Percentiles rank a stretch among this genome's conserved stretches.
Evolutionary conservation across 35 echinoderm and acorn worm species (phyloP).

Genomic region (Apostichopus californicus): DNA sequence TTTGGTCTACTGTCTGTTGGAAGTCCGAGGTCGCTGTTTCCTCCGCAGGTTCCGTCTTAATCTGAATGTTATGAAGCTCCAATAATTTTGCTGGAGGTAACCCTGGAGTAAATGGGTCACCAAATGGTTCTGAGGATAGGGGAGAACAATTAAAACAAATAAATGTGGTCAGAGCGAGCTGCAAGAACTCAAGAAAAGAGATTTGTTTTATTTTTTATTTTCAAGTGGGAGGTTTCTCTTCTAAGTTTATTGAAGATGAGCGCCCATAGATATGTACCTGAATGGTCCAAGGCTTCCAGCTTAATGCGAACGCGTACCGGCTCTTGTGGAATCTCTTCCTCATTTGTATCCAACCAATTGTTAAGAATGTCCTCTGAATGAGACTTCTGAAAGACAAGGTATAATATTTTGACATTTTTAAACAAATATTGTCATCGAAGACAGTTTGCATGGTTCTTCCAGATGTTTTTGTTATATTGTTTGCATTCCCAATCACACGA

Average conservation of each 20-base stretch:
- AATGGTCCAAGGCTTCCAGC: not conserved
- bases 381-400: not conserved
- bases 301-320: not conserved
- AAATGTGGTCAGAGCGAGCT: no score
- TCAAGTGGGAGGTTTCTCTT: no score
- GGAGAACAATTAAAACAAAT: not conserved
- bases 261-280: not conserved
- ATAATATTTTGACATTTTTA: not conserved
- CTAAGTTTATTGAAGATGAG: no score
- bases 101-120: not conserved
- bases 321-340: constrained; percentile 4
- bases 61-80: not conserved
- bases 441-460: no score
- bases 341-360: constrained; percentile 36
- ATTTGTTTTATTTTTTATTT: no score
- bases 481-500: no score
- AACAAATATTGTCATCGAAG: no score
- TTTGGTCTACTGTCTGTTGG: not conserved
- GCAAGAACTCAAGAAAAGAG: no score
- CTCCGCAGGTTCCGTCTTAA: not conserved
- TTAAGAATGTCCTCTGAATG: constrained; percentile 13
- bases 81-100: not conserved
- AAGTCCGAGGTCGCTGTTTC: not conserved
- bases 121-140: not conserved
- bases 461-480: no score